A percentile compares a stretch with the other conserved stretches of the same genome.
phyloP scores from a whole-genome alignment of 2,797 vertebrate genomes.

The Neostethus bicornis region DNA sequence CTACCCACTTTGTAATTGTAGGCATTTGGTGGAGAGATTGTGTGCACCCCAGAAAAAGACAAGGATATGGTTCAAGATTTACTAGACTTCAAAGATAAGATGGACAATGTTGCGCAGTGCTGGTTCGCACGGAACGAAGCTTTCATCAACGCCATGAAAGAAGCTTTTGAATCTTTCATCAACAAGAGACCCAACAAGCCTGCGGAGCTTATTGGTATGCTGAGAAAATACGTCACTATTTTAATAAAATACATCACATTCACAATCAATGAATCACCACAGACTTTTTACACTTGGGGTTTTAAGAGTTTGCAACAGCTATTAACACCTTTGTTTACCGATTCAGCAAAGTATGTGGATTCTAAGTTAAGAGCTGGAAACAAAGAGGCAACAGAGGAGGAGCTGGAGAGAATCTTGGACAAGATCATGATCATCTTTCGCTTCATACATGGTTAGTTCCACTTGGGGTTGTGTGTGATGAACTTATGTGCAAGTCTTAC shows the following conservation, averaged over 20 bases:
- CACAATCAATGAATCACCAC: not conserved
- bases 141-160: slow-evolving; percentile 99
- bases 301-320: slow-evolving; percentile 3
- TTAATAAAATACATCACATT: not conserved
- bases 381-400: slow-evolving; percentile 99
- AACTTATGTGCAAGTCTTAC: not conserved
- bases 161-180: slow-evolving; percentile 98
- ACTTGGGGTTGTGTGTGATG: not conserved
- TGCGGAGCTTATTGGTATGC: slow-evolving; percentile 94
- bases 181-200: slow-evolving; percentile 99
- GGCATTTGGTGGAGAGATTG: slow-evolving; percentile 97
- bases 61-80: slow-evolving; percentile 99
- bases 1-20: slow-evolving; percentile 50
- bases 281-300: not conserved
- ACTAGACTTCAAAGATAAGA: slow-evolving; percentile 97
- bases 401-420: slow-evolving; percentile 98
- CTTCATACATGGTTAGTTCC: slow-evolving; percentile 93
- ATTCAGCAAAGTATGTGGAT: slow-evolving; percentile 96
- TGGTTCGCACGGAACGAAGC: slow-evolving; percentile 96
- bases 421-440: slow-evolving; percentile 99
- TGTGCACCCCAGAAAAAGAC: slow-evolving; percentile 98
- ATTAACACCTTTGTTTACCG: slow-evolving; percentile 24
- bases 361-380: slow-evolving; percentile 98
- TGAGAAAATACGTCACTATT: not conserved
- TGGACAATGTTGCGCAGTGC: slow-evolving; percentile 95